Conservation (phyloP, 1,140 invertebrate genomes). For the Helicoverpa zea region DNA sequence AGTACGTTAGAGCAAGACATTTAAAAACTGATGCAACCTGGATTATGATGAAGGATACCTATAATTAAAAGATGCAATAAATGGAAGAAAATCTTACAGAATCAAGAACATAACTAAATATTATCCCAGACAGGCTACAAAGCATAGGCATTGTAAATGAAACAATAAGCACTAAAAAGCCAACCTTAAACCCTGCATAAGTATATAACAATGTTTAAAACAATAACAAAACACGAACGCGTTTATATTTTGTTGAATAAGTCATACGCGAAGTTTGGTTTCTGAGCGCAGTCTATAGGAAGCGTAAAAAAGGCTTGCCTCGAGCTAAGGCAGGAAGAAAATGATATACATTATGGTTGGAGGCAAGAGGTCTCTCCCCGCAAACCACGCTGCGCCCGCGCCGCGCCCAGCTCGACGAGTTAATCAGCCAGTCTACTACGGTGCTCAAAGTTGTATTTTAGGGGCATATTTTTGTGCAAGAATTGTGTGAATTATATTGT, state of each 20-base stretch:
- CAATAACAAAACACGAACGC: constrained; percentile 21
- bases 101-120: too few relatives aligned
- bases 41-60: too few relatives aligned
- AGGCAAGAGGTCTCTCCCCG: constrained; percentile 54
- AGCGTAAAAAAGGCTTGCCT: constrained; percentile 58
- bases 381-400: constrained; percentile 48
- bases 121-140: background rate
- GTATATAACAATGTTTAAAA: constrained; percentile 12
- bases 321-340: constrained; percentile 66
- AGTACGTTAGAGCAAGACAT: too few relatives aligned
- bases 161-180: constrained; percentile 28
- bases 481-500: too few relatives aligned
- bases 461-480: background rate
- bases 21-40: too few relatives aligned
- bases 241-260: constrained; percentile 27
- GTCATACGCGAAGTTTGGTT: constrained; percentile 27
- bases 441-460: constrained; percentile 63
- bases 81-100: too few relatives aligned
- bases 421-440: constrained; percentile 74
- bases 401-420: constrained; percentile 71
- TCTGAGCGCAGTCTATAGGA: constrained; percentile 44
- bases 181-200: constrained; percentile 1
- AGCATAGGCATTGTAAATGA: background rate
- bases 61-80: too few relatives aligned
- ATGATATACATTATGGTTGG: constrained; percentile 70